A percentile compares a stretch with the other conserved stretches of the same genome.
phyloP scores from a whole-genome alignment of 2,797 vertebrate genomes.

The Okamejei kenojei region DNA sequence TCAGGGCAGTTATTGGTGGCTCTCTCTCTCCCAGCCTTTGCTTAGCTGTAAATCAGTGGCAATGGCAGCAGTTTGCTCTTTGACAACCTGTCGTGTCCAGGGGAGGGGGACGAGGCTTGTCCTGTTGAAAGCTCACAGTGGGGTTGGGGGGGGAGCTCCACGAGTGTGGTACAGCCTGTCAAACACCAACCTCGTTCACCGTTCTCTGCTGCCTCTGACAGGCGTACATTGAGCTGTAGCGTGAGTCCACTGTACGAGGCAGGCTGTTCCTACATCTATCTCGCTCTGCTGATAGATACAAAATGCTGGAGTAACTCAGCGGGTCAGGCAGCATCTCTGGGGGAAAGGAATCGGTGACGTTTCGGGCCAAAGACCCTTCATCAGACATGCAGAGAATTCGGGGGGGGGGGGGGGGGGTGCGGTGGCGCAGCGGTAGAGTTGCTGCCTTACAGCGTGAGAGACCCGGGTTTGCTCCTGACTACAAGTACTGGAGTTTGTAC shows the following conservation, averaged over 20 bases:
- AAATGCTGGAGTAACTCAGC: too few relatives aligned
- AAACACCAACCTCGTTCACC: not conserved
- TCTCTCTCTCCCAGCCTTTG: not conserved
- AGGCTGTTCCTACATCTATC: not conserved
- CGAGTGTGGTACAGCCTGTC: not conserved
- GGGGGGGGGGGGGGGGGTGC: too few relatives aligned
- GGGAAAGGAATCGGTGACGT: too few relatives aligned
- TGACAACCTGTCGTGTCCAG: not conserved
- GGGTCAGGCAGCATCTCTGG: too few relatives aligned
- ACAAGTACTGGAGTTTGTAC: too few relatives aligned
- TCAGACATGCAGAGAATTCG: too few relatives aligned
- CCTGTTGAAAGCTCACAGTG: not conserved
- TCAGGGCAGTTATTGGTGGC: not conserved
- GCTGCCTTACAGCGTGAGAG: too few relatives aligned
- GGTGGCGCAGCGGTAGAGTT: too few relatives aligned
- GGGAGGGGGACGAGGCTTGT: not conserved
- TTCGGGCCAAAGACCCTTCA: too few relatives aligned
- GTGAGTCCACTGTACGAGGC: not conserved
- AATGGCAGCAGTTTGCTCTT: not conserved
- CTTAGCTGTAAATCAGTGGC: not conserved
- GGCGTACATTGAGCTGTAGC: not conserved
- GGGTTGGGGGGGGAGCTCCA: not conserved
- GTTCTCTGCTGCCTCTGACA: not conserved
- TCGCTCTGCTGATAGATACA: not conserved
- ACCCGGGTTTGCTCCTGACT: too few relatives aligned